These are phyloP conservation scores for Siphlonurus alternatus DNA, from an alignment of 2,888 invertebrate species.

Conservation along the genomic window DNA sequence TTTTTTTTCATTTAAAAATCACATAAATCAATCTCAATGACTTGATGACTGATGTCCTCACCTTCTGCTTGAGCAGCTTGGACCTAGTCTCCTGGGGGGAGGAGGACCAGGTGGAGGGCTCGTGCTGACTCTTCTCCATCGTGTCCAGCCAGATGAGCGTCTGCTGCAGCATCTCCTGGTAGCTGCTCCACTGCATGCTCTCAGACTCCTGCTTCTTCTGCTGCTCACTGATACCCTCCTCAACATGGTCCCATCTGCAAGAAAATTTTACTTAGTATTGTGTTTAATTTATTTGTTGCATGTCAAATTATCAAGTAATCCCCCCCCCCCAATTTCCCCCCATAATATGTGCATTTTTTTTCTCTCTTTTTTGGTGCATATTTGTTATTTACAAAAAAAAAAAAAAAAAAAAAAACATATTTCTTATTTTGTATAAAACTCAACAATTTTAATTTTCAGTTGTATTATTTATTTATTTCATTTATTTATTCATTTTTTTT, in stretches of 20 bases:
- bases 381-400: no score
- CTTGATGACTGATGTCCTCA: no score
- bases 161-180: conserved; percentile 71
- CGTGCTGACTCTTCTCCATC: conserved; percentile 58
- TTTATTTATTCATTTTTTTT: no score
- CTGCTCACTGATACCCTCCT: conserved; percentile 64
- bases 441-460: no score
- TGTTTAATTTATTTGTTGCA: neutral
- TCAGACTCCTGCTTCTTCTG: conserved; percentile 75
- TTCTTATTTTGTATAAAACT: no score
- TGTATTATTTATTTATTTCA: no score
- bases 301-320: neutral
- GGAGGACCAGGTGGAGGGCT: conserved; percentile 52
- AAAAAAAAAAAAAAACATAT: no score
- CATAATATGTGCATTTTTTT: neutral
- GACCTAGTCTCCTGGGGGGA: conserved; percentile 73
- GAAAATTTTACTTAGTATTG: conserved; percentile 3
- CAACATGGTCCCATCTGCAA: conserved; percentile 63
- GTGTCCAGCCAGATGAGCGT: conserved; percentile 71
- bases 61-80: conserved; percentile 66
- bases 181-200: conserved; percentile 64
- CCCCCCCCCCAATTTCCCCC: neutral
- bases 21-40: no score
- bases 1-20: no score
- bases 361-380: no score